Evolutionary conservation across 2,113 vertebrate species (phyloP).

Genomic region (Conger conger): DNA sequence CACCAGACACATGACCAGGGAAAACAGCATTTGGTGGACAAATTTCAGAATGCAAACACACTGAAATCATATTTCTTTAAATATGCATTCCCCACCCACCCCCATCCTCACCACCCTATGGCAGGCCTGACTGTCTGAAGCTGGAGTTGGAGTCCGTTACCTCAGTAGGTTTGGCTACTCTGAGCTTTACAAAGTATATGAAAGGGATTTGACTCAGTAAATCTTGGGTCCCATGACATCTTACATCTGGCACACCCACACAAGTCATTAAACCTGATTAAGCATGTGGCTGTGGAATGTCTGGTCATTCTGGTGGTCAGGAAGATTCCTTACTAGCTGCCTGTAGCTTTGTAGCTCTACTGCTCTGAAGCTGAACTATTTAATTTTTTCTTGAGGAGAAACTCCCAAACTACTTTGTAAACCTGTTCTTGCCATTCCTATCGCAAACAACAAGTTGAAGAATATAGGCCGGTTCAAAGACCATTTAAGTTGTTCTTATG

Average conservation of each 20-base stretch:
- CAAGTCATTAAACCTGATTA: not conserved
- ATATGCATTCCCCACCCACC: no score
- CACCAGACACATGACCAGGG: no score
- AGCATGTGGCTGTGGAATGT: not conserved
- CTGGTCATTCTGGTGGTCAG: not conserved
- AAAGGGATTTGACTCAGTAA: not conserved
- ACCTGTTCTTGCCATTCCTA: not conserved
- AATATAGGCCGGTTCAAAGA: not conserved
- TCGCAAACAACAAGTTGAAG: not conserved
- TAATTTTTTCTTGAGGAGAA: not conserved
- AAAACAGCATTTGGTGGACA: no score
- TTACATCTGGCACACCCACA: not conserved
- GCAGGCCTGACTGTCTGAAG: no score
- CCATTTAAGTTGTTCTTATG: no score
- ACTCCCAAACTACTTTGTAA: not conserved
- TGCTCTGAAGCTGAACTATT: not conserved
- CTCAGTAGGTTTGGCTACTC: no score
- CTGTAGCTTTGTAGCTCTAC: not conserved
- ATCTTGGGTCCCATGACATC: not conserved
- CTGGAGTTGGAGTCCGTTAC: no score
- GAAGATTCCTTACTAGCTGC: not conserved
- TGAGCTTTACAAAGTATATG: not conserved
- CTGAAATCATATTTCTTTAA: no score
- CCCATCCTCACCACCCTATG: no score
- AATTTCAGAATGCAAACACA: no score